Percentiles rank a stretch among this genome's conserved stretches.
Conservation (phyloP, 35 echinoderm and acorn worm genomes). For the Apostichopus japonicus region DNA sequence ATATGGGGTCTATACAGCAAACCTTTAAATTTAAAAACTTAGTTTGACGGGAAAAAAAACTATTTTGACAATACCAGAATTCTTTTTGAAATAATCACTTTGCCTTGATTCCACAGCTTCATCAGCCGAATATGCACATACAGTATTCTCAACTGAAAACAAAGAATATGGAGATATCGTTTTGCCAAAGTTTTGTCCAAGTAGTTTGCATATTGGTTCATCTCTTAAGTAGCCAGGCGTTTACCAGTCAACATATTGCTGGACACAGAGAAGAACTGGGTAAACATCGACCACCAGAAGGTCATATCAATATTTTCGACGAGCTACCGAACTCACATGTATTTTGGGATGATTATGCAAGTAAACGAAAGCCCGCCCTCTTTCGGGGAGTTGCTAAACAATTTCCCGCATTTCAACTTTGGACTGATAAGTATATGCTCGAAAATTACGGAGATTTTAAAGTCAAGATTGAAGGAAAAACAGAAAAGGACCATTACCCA, state of each 20-base stretch:
- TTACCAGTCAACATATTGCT: background rate
- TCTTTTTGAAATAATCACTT: no score
- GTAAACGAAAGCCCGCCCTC: constrained; percentile 70
- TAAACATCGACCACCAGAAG: constrained; percentile 70
- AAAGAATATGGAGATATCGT: no score
- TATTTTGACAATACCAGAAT: no score
- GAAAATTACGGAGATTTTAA: constrained; percentile 76
- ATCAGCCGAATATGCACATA: no score
- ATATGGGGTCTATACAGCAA: no score
- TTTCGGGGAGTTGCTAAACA: constrained; percentile 71
- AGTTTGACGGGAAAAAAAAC: no score
- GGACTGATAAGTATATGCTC: constrained; percentile 85
- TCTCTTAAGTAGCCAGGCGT: background rate
- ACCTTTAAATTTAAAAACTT: no score
- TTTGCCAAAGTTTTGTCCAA: background rate
- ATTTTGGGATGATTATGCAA: constrained; percentile 93
- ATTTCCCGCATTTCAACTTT: constrained; percentile 65
- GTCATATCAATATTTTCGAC: constrained; percentile 80
- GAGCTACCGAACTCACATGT: constrained; percentile 60
- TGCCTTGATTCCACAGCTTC: no score
- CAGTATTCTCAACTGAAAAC: no score
- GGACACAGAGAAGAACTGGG: constrained; percentile 84
- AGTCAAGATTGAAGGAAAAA: constrained; percentile 90
- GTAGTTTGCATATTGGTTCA: background rate
- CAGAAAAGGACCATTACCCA: constrained; percentile 78